Conservation (phyloP, 1,140 invertebrate species). For the Drosophila chauvacae region DNA sequence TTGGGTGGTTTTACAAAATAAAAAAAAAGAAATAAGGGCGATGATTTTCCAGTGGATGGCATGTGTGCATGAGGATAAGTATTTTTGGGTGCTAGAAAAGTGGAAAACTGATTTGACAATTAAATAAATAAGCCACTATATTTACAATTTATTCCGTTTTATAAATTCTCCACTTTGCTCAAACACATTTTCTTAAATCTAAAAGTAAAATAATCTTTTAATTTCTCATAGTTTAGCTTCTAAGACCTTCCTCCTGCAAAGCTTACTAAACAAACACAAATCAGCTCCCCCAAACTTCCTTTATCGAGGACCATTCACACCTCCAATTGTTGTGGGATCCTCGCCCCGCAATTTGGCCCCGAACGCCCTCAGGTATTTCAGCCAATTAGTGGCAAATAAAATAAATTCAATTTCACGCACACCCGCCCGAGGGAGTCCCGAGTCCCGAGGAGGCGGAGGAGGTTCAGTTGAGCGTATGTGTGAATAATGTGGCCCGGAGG, state of each 20-base stretch:
- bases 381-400: constrained; percentile 84
- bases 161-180: not conserved
- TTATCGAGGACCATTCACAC: constrained; percentile 20
- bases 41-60: not conserved
- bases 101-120: not conserved
- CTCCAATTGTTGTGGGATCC: constrained; percentile 23
- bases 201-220: too few relatives aligned
- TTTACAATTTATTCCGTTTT: not conserved
- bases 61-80: not conserved
- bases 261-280: constrained; percentile 41
- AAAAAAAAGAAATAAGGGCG: not conserved
- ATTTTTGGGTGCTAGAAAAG: constrained; percentile 3
- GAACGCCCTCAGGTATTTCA: constrained; percentile 77
- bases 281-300: constrained; percentile 2
- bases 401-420: constrained; percentile 83
- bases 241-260: not conserved
- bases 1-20: constrained; percentile 3
- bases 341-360: constrained; percentile 14
- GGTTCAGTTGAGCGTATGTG: constrained; percentile 76
- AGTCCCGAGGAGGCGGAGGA: constrained; percentile 1
- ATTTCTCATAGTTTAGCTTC: too few relatives aligned
- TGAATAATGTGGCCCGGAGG: constrained; percentile 76
- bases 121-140: not conserved
- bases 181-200: not conserved
- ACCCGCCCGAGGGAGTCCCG: constrained; percentile 39